Evolutionary conservation across 2,797 vertebrate genomes (phyloP).

Genomic region (Scarus forsteni): DNA sequence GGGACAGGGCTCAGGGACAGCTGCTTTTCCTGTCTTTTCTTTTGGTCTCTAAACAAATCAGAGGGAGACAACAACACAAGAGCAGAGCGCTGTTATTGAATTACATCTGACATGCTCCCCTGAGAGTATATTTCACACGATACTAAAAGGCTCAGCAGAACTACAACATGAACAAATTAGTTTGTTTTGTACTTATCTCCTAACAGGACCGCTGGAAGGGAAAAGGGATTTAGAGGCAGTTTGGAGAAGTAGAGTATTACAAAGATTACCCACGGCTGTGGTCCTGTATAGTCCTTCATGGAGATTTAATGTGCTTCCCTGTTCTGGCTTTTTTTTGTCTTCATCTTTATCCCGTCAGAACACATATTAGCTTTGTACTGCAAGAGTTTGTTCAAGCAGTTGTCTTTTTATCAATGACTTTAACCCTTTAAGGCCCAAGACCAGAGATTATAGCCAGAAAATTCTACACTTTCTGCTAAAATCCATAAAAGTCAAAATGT

Average conservation of each 20-base stretch:
- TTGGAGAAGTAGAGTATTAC: slow-evolving; percentile 50
- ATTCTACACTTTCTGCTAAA: too few relatives aligned
- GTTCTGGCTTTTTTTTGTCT: background rate
- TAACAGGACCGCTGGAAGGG: slow-evolving; percentile 46
- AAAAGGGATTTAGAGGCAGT: slow-evolving; percentile 57
- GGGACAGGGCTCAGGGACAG: slow-evolving; percentile 74
- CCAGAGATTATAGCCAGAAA: too few relatives aligned
- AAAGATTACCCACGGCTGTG: slow-evolving; percentile 53
- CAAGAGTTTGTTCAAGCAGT: background rate
- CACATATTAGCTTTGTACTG: slow-evolving; percentile 31
- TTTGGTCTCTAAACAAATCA: slow-evolving; percentile 85
- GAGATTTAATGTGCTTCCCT: slow-evolving; percentile 62
- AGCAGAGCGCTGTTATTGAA: slow-evolving; percentile 80
- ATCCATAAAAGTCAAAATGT: too few relatives aligned
- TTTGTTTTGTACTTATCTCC: slow-evolving; percentile 71
- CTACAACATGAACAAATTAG: slow-evolving; percentile 71
- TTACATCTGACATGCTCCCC: slow-evolving; percentile 70
- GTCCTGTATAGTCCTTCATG: slow-evolving; percentile 49
- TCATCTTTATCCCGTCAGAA: slow-evolving; percentile 32
- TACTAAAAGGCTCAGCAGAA: slow-evolving; percentile 69
- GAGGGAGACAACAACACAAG: slow-evolving; percentile 78
- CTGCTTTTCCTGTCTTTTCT: slow-evolving; percentile 65
- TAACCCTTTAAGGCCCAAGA: too few relatives aligned
- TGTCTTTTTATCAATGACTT: slow-evolving; percentile 14
- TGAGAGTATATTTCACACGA: slow-evolving; percentile 69